Evolutionary conservation across 1,140 invertebrate genomes (phyloP).

Genomic region (Diplogasteroides magnus): DNA sequence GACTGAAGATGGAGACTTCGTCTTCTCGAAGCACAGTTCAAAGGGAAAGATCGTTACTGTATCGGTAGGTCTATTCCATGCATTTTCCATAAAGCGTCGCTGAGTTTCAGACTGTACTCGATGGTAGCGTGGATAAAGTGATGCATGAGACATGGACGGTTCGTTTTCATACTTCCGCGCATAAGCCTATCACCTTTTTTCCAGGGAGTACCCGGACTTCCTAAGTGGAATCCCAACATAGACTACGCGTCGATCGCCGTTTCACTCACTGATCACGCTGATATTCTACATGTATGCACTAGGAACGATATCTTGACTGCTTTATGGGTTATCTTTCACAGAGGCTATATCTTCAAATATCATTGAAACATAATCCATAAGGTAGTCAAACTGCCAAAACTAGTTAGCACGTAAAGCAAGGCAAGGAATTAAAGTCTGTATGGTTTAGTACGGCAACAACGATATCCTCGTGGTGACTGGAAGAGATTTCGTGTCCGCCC

Average conservation of each 20-base stretch:
- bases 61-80: conserved; percentile 9
- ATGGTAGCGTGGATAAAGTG: conserved; percentile 7
- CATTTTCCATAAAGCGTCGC: conserved; percentile 4
- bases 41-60: conserved; percentile 26
- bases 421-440: too few species aligned
- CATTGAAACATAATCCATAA: too few species aligned
- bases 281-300: conserved; percentile 25
- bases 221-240: conserved; percentile 30
- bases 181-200: too few species aligned
- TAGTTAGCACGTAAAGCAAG: neutral
- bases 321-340: too few species aligned
- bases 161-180: neutral
- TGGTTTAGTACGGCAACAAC: conserved; percentile 29
- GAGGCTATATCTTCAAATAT: too few species aligned
- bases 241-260: conserved; percentile 19
- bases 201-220: conserved; percentile 15
- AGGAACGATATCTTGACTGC: too few species aligned
- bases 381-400: too few species aligned
- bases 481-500: conserved; percentile 22
- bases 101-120: conserved; percentile 18
- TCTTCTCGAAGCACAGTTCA: conserved; percentile 24
- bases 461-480: conserved; percentile 21
- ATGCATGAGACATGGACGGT: conserved; percentile 22
- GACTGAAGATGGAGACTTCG: conserved; percentile 27
- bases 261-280: conserved; percentile 17